Evolutionary conservation across 2,113 vertebrate species (phyloP), one percentile per base, ranked within the genome.

Genomic region (Nesoenas mayeri): DNA sequence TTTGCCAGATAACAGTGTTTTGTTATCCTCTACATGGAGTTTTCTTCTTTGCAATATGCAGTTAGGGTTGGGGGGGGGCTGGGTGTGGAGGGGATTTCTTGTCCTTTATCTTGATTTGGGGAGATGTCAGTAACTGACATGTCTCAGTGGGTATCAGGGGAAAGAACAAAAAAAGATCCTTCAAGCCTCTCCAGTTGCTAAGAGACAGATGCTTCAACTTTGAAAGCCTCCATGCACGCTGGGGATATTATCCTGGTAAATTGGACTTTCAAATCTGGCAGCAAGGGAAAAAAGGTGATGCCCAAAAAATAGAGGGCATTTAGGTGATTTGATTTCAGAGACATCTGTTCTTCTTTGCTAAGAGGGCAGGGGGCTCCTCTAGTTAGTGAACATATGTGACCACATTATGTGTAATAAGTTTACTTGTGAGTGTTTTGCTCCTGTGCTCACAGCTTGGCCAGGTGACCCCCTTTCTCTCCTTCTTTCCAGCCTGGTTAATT

Each of bases 211-310:
- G 92, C 92, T 98, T 97, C 93, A 96, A 97, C 93, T 98, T 97
- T 96, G 95, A 97, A 97, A 98, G 95, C 89, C 93, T 97, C 95
- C 72, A 65, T 97, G 96, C 88, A 93, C 7, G 58, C 89, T 88
- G 88, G 96, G 97, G 92, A 94, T 95, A 95, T 96, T 97, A 97
- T 95, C 85, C 95, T 97, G 96, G 96, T 91, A 97, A 97, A 97
- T 89, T 95, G 97, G 93, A 97, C 97, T 97, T 97, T 97, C 88
- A 91, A 88, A 95, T 94, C 77, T 82, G 93, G 61, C 83, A 95
- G 57, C 57, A 93, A 85, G 40, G 31, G 79, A 50, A 74, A 67
- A 96, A 96, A 94, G 70, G 70, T 96, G 88, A 86, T 94, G 50
- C 32, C 92, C 65, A 10, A 53, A 91, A 95, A 65, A 50, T 18